Evolutionary conservation across 2,113 vertebrate genomes (phyloP).

Genomic region (Aplodontia rufa): DNA sequence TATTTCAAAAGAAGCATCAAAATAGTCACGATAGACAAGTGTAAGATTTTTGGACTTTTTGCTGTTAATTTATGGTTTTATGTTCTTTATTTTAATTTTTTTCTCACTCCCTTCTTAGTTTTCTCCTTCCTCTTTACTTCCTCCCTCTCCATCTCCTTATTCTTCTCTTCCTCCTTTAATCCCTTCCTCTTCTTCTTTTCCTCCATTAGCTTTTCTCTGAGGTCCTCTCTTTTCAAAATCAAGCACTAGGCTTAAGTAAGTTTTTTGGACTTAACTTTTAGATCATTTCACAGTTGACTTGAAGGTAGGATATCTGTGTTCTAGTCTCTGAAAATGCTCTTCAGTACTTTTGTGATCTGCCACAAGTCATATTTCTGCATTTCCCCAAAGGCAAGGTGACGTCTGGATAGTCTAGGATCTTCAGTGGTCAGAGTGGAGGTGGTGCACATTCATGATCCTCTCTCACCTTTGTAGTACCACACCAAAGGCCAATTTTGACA

Average conservation of each 20-base stretch:
- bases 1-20: background rate
- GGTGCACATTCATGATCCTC: background rate
- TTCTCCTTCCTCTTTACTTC: background rate
- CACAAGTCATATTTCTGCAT: background rate
- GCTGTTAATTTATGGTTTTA: background rate
- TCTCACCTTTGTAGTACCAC: background rate
- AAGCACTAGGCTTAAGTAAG: background rate
- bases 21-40: background rate
- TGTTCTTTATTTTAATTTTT: too few species aligned
- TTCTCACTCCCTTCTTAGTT: background rate
- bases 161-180: rapidly evolving
- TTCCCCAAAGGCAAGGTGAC: background rate
- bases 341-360: background rate
- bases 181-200: background rate
- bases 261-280: background rate
- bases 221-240: background rate
- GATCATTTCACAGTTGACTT: background rate
- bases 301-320: background rate
- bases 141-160: rapidly evolving
- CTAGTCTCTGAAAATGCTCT: background rate
- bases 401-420: background rate
- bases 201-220: background rate
- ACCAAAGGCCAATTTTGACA: too few species aligned
- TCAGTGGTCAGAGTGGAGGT: background rate
- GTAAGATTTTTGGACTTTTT: background rate